These are phyloP conservation scores for Scortum barcoo DNA, from an alignment of 2,113 vertebrate genomes.

Conservation along the genomic window DNA sequence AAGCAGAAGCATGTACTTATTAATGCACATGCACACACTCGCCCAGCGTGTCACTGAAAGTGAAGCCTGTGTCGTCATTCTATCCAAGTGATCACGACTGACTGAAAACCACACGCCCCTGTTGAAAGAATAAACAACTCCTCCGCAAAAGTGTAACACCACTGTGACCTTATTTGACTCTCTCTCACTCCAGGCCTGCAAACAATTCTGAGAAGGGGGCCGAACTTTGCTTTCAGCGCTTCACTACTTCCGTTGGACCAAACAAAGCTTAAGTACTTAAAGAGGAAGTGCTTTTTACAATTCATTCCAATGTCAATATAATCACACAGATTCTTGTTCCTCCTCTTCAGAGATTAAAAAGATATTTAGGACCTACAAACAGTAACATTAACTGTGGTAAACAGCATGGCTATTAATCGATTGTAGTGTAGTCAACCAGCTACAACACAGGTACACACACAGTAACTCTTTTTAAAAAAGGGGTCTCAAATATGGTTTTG, in stretches of 20 bases:
- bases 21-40: not conserved
- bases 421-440: not conserved
- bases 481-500: not conserved
- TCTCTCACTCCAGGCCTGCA: not conserved
- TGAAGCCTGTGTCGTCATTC: conserved; percentile 6
- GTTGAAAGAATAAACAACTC: conserved; percentile 32
- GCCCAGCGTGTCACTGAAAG: not conserved
- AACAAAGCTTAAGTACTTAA: not conserved
- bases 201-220: conserved; percentile 1
- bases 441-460: not conserved
- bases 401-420: not conserved
- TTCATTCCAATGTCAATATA: not conserved
- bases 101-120: conserved; percentile 43
- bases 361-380: not conserved
- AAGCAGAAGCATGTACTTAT: not conserved
- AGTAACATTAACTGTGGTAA: not conserved
- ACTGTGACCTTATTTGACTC: conserved; percentile 36
- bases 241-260: not conserved
- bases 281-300: not conserved
- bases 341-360: too few relatives aligned
- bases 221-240: not conserved
- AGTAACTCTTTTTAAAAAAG: not conserved
- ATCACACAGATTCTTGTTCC: not conserved
- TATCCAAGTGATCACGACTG: conserved; percentile 6
- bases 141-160: conserved; percentile 39